Evolutionary conservation across 2,888 invertebrate genomes (phyloP), one percentile per base, ranked within the genome.

Genomic region (Drosophila lutescens): DNA sequence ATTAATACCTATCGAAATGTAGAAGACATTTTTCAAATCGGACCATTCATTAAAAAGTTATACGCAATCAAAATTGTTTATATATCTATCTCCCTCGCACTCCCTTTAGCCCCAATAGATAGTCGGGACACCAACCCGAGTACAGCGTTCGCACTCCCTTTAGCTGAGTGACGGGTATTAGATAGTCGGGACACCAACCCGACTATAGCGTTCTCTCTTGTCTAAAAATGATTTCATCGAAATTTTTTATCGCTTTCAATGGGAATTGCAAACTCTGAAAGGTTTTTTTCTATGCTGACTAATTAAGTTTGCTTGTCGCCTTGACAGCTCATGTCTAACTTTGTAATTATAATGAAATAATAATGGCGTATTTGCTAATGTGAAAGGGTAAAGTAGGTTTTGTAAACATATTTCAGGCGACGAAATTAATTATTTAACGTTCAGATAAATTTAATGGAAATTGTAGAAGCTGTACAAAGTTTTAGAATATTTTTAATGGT

Each of bases 381-480:
- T 10, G 12, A 26, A 38, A 5, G 17, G 13, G 26, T 9, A 10
- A 58, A 54, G 12, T 38, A 38, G 54, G 38, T 17, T 34, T 34
- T 13, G 5, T 13, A 4, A 34, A 30, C 53, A 53, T 17, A 38
- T 36, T 36, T 26, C 10, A 15, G 36, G 13, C 7, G 44, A 23
- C 2, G 23, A 8, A 57, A 50, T 36, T 17, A 57, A 40, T 38
- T 30, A 55, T 26, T 26, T n/a, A 58, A 53, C 23, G 20, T n/a
- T 15, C 20, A 17, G 2, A 13, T 13, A 4, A 53, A 17, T 51
- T 23, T n/a, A 17, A 44, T n/a, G 1, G 1, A 23, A 13, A 23
- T 26, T 4, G 6, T 15, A 13, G 3, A 13, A 50, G 9, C 32
- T 32, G 23, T 23, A 23, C 4, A 4, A 6, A 6, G 26, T 26